These are phyloP conservation scores for Vultur gryphus DNA, from an alignment of 2,797 vertebrate genomes.

Conservation along the genomic window DNA sequence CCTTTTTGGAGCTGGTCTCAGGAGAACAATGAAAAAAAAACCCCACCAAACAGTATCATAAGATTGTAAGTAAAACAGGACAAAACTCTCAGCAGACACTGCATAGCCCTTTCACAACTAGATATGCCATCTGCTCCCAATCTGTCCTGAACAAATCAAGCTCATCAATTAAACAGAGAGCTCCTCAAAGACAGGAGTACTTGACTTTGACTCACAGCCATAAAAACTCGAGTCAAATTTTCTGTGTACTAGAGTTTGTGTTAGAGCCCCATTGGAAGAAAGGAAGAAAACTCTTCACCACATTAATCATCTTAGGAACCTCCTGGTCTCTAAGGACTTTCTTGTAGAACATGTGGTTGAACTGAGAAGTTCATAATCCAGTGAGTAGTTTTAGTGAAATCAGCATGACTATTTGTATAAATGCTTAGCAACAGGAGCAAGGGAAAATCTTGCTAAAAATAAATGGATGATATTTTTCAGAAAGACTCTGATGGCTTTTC, in stretches of 20 bases:
- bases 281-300: neutral
- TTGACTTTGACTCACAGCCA: neutral
- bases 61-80: neutral
- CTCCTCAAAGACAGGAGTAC: neutral
- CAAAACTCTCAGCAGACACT: neutral
- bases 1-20: neutral
- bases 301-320: neutral
- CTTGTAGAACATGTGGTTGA: neutral
- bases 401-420: neutral
- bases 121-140: neutral
- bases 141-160: neutral
- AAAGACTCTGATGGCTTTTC: neutral
- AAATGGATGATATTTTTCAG: neutral
- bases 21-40: neutral
- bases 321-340: neutral
- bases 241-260: neutral
- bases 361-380: neutral
- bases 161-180: neutral
- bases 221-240: neutral
- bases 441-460: neutral
- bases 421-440: neutral
- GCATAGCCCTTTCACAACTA: neutral
- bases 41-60: neutral
- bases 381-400: neutral
- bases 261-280: neutral